A percentile compares a stretch with the other conserved stretches of the same genome.
Evolutionary conservation across 2,113 vertebrate species (phyloP).

Genomic region (Mungos mungo): DNA sequence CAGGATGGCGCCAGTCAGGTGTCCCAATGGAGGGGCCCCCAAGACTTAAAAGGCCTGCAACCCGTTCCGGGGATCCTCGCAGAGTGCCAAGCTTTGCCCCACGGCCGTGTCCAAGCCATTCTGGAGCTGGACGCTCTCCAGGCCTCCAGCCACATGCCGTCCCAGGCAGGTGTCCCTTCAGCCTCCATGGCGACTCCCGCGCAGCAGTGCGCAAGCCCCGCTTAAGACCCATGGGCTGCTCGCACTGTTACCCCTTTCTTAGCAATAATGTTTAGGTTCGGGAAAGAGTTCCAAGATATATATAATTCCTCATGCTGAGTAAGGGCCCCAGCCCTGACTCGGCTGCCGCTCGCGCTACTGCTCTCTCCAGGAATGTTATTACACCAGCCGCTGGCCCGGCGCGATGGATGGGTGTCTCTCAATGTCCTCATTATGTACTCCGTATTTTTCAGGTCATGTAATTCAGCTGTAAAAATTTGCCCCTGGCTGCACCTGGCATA

Average conservation of each 20-base stretch:
- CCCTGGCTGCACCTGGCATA: constrained; percentile 84
- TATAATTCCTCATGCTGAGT: constrained; percentile 87
- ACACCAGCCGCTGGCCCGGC: constrained; percentile 76
- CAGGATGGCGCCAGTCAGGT: neutral
- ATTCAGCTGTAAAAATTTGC: constrained; percentile 86
- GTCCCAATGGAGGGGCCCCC: neutral
- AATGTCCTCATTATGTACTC: constrained; percentile 84
- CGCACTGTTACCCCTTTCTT: constrained; percentile 86
- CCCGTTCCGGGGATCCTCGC: neutral
- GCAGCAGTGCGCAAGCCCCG: constrained; percentile 60
- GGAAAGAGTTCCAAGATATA: constrained; percentile 88
- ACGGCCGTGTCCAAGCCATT: neutral
- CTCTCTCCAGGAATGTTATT: constrained; percentile 84
- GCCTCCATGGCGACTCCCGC: constrained; percentile 76
- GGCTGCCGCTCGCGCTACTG: constrained; percentile 75
- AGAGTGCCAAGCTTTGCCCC: neutral
- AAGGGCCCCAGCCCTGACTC: constrained; percentile 84
- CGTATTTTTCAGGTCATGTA: constrained; percentile 83
- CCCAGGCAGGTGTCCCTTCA: constrained; percentile 68
- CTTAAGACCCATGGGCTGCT: constrained; percentile 81
- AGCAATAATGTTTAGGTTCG: constrained; percentile 88
- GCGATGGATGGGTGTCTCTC: constrained; percentile 78
- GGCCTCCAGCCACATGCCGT: constrained; percentile 48
- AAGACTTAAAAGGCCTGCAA: neutral
- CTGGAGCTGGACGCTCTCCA: constrained; percentile 42